Percentiles rank a stretch among this genome's conserved stretches.
Evolutionary conservation across 2,113 vertebrate species (phyloP).

Genomic region (Alligator mississippiensis): DNA sequence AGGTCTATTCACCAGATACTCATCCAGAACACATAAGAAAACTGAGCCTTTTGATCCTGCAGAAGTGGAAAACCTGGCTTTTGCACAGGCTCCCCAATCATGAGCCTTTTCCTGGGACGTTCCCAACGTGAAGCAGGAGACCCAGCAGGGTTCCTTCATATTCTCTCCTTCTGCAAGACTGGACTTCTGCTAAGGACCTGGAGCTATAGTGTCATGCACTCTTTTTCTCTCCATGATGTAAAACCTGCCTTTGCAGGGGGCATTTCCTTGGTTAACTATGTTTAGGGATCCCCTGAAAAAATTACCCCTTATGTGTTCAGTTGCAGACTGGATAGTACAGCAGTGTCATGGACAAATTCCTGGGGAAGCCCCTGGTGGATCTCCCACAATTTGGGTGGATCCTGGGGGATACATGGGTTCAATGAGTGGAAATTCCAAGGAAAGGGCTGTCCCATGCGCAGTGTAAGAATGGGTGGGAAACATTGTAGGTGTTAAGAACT

Average conservation of each 20-base stretch:
- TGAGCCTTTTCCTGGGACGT: not conserved
- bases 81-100: not conserved
- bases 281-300: not conserved
- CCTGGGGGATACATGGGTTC: not conserved
- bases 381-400: not conserved
- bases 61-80: not conserved
- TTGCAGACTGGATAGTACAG: not conserved
- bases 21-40: not conserved
- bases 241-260: not conserved
- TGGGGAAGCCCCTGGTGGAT: not conserved
- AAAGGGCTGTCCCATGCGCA: not conserved
- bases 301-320: too few relatives aligned
- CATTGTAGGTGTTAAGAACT: not conserved
- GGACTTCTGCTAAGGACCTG: not conserved
- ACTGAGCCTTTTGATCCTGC: not conserved
- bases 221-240: not conserved
- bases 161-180: not conserved
- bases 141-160: not conserved
- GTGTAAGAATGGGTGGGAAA: not conserved
- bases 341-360: accelerated
- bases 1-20: not conserved
- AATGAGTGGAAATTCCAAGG: not conserved
- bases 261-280: not conserved
- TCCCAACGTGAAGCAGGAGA: not conserved
- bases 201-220: accelerated